Evolutionary conservation across 2,888 invertebrate genomes (phyloP).

Genomic region (Augiades crinisus): DNA sequence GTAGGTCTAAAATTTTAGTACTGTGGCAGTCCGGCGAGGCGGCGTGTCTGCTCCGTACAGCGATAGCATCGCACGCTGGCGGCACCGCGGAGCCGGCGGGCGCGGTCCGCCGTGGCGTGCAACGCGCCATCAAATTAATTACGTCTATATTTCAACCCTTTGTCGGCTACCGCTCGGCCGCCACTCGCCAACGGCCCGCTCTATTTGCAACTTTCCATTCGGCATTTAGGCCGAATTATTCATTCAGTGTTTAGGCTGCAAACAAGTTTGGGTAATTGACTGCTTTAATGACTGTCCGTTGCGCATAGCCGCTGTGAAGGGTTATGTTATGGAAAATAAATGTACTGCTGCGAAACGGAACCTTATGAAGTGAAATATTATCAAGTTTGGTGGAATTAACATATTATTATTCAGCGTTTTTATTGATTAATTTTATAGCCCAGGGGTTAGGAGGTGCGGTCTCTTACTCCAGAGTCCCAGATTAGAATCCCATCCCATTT

Average conservation of each 20-base stretch:
- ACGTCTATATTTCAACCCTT: constrained; percentile 56
- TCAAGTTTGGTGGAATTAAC: too few relatives aligned
- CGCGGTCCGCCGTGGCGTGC: constrained; percentile 36
- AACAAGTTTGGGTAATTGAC: background rate
- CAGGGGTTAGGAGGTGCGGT: too few relatives aligned
- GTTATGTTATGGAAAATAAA: background rate
- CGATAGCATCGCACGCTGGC: constrained; percentile 39
- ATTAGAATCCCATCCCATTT: too few relatives aligned
- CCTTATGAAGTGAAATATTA: too few relatives aligned
- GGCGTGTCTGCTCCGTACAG: constrained; percentile 22
- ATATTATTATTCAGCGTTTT: too few relatives aligned
- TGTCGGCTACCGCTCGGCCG: constrained; percentile 47
- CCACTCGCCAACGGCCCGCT: background rate
- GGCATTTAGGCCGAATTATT: constrained; percentile 8
- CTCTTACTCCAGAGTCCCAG: too few relatives aligned
- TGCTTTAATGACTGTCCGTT: background rate
- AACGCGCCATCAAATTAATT: constrained; percentile 56
- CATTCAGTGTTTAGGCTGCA: background rate
- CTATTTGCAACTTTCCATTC: constrained; percentile 25
- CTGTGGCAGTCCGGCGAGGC: background rate
- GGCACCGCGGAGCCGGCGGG: constrained; percentile 24
- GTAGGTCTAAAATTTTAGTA: background rate
- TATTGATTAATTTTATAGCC: too few relatives aligned
- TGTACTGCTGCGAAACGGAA: too few relatives aligned
- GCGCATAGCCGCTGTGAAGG: background rate